Base-by-base conservation (phyloP, 2,888 invertebrate genomes). In the Achlya flavicornis region DNA sequence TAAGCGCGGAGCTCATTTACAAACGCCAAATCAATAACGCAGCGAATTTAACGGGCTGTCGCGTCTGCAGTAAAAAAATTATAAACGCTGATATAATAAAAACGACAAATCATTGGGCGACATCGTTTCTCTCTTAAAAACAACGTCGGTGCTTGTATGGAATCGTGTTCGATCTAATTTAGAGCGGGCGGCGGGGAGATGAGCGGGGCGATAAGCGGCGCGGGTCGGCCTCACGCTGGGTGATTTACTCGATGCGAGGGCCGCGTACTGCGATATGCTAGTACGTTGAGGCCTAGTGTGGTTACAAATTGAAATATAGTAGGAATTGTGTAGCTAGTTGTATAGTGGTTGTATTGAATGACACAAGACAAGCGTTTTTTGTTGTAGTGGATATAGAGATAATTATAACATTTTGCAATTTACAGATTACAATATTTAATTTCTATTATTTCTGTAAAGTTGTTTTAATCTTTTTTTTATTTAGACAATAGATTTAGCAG, bases 131-230 rank as follows among this genome's bases (percentile, higher is more conserved):
- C 65, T 67, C 66, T 68, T 70, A 63, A 67, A 72, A 74, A 70
- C 71, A 70, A 67, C 68, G 67, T 65, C 61, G 66, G 11, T 41
- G 70, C 71, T 69, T 72, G 76, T 74, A 68, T 66, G 67, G 68
- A 72, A 72, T 73, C 81, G 73, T 77, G 81, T 80, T 73, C 81
- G 82, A 79, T 87, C 89, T 89, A 89, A 90, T 90, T 91, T 87
- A 88, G 83, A 84, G 85, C 79, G 81, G 69, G 69, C 75, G 69
- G 69, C 75, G 77, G 77, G 79, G 75, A 72, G 86, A 86, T 83
- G 80, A 78, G 82, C 78, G 80, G 74, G 67, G 79, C 84, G 87
- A 86, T 86, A 85, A 80, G 81, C 78, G 80, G 69, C 73, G 78
- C 68, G 72, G 75, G 72, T 71, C 62, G 32, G 74, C 69, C 77